These are phyloP conservation scores for Acropternis orthonyx DNA, from an alignment of 2,797 vertebrate genomes.

Conservation along the genomic window DNA sequence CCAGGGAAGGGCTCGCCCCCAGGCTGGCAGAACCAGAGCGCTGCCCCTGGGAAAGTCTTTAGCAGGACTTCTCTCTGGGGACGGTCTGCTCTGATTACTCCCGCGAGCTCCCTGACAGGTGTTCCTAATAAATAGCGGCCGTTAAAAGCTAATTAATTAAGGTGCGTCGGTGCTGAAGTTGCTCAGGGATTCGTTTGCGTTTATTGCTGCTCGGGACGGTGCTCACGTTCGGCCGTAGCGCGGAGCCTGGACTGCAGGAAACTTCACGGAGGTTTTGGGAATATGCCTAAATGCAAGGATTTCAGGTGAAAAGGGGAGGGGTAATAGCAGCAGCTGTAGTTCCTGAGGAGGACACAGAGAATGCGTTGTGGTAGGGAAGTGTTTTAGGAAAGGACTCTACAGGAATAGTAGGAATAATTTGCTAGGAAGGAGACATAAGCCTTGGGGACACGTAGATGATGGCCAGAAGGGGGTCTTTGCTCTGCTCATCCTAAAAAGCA, in stretches of 20 bases:
- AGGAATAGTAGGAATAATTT: background rate
- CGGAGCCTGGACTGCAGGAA: background rate
- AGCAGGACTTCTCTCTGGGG: background rate
- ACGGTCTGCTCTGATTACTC: background rate
- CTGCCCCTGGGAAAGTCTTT: background rate
- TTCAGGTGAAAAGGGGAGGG: background rate
- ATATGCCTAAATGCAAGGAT: background rate
- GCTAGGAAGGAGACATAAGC: background rate
- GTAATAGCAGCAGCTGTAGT: accelerated
- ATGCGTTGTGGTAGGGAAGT: background rate
- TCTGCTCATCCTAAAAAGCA: background rate
- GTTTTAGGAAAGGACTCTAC: background rate
- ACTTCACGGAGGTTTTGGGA: background rate
- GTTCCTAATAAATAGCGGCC: background rate
- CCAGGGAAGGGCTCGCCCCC: background rate
- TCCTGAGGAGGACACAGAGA: background rate
- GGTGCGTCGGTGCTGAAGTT: background rate
- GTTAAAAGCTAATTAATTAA: slow-evolving; percentile 33
- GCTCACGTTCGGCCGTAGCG: background rate
- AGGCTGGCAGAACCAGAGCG: background rate
- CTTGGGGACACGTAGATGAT: accelerated
- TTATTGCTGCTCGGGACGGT: background rate
- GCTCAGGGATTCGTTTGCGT: background rate
- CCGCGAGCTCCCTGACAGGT: background rate
- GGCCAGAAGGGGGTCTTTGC: background rate